Percentiles rank a stretch among this genome's conserved stretches.
These are phyloP conservation scores for Simalia tracyae DNA, from an alignment of 2,797 vertebrate genomes.

Conservation along the genomic window DNA sequence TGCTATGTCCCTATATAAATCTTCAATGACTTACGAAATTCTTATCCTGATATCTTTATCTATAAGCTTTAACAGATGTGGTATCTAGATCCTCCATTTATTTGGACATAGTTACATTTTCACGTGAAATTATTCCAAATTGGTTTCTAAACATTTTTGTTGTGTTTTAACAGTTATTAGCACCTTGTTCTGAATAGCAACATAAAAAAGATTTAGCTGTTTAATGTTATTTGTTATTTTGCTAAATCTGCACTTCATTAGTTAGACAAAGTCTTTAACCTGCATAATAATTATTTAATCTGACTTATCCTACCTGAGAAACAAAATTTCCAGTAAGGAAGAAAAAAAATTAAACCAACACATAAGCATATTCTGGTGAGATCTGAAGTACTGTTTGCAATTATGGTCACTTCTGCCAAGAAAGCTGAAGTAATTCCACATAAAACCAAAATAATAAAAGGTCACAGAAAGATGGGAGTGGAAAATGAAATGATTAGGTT, in stretches of 20 bases:
- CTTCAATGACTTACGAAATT: not conserved
- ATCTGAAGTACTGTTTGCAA: not conserved
- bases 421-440: not conserved
- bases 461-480: not conserved
- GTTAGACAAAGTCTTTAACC: too few species aligned
- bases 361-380: not conserved
- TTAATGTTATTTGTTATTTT: too few species aligned
- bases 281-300: not conserved
- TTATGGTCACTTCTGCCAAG: not conserved
- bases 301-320: not conserved
- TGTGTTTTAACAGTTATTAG: conserved; percentile 11
- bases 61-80: not conserved
- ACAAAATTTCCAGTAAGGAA: not conserved
- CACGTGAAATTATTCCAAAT: not conserved
- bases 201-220: too few species aligned
- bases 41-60: too few species aligned
- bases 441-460: not conserved
- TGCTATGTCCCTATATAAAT: not conserved
- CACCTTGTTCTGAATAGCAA: not conserved
- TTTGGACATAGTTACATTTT: not conserved
- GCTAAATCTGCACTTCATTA: not conserved
- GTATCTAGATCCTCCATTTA: not conserved
- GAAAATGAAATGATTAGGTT: not conserved
- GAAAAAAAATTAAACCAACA: not conserved
- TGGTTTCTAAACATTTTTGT: not conserved